A percentile compares a stretch with the other conserved stretches of the same genome.
These are phyloP conservation scores for Drosophila athabasca DNA, from an alignment of 1,140 invertebrate species.

Conservation along the genomic window DNA sequence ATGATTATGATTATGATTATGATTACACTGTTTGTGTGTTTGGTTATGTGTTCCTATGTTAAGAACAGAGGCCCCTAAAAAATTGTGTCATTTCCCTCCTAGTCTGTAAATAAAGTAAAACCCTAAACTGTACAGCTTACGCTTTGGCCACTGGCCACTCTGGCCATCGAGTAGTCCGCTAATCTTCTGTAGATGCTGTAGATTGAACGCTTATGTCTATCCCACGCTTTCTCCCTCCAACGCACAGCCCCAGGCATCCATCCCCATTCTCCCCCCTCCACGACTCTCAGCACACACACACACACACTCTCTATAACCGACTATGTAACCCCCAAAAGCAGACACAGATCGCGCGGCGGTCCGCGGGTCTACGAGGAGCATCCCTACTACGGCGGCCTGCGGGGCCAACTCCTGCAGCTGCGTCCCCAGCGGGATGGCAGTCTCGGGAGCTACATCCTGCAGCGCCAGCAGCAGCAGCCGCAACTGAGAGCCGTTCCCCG, in stretches of 20 bases:
- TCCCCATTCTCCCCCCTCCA: neutral
- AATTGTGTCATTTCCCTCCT: conserved; percentile 32
- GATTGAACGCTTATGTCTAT: conserved; percentile 20
- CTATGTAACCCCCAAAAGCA: conserved; percentile 65
- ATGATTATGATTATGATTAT: too few relatives aligned
- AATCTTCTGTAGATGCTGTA: conserved; percentile 51
- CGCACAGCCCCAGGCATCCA: conserved; percentile 20
- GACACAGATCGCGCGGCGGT: conserved; percentile 64
- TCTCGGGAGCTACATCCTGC: conserved; percentile 48
- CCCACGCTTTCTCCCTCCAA: conserved; percentile 18
- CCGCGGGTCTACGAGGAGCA: conserved; percentile 64
- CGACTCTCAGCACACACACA: conserved; percentile 7
- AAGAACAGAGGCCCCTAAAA: conserved; percentile 34
- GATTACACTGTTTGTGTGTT: too few relatives aligned
- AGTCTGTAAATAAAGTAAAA: conserved; percentile 74
- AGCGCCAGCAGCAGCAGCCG: conserved; percentile 45
- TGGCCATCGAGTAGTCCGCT: conserved; percentile 35
- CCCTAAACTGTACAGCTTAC: conserved; percentile 40
- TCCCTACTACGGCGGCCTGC: conserved; percentile 88
- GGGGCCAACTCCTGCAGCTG: conserved; percentile 83
- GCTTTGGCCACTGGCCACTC: conserved; percentile 2
- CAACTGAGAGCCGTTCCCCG: conserved; percentile 40
- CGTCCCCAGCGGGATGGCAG: conserved; percentile 62
- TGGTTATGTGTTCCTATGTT: conserved; percentile 55
- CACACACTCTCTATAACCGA: conserved; percentile 45